Evolutionary conservation across 2,888 invertebrate species (phyloP).

Genomic region (Neoscelio sp.): DNA sequence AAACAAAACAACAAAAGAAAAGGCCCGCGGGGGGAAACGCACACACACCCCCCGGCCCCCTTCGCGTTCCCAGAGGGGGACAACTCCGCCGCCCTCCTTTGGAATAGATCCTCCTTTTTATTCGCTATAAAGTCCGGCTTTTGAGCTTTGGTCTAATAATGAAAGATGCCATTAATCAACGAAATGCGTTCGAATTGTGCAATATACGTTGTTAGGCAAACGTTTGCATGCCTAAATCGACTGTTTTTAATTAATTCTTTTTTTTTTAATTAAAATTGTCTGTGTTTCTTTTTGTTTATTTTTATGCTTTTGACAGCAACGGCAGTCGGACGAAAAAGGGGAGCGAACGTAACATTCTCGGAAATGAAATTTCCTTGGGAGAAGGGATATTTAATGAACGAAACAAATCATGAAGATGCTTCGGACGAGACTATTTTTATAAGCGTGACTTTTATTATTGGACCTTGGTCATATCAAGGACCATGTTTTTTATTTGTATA

Average conservation of each 20-base stretch:
- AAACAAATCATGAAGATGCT: slow-evolving; percentile 44
- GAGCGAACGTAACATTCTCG: not conserved
- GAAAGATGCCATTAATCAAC: slow-evolving; percentile 72
- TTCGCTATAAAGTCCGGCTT: slow-evolving; percentile 72
- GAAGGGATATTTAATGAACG: slow-evolving; percentile 31
- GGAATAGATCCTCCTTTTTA: slow-evolving; percentile 61
- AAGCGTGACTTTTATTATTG: slow-evolving; percentile 80
- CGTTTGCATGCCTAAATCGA: slow-evolving; percentile 30
- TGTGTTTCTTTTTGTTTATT: not conserved
- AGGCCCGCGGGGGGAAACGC: slow-evolving; percentile 73
- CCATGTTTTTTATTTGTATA: slow-evolving; percentile 82
- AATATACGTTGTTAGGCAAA: slow-evolving; percentile 51
- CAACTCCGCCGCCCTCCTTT: slow-evolving; percentile 68
- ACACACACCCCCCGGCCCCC: slow-evolving; percentile 65
- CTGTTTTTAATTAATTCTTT: slow-evolving; percentile 11
- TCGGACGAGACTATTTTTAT: slow-evolving; percentile 66
- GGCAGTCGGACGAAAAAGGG: not conserved
- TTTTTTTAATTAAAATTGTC: slow-evolving; percentile 1
- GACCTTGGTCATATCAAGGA: slow-evolving; percentile 78
- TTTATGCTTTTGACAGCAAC: slow-evolving; percentile 6
- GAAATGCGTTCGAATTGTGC: slow-evolving; percentile 62
- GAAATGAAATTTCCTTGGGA: slow-evolving; percentile 32
- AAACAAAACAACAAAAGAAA: slow-evolving; percentile 71
- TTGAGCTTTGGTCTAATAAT: slow-evolving; percentile 78
- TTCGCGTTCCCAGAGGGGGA: slow-evolving; percentile 71